Percentiles rank a stretch among this genome's conserved stretches.
These are phyloP conservation scores for Nomada lathburiana DNA, from an alignment of 2,888 invertebrate species.

Conservation along the genomic window DNA sequence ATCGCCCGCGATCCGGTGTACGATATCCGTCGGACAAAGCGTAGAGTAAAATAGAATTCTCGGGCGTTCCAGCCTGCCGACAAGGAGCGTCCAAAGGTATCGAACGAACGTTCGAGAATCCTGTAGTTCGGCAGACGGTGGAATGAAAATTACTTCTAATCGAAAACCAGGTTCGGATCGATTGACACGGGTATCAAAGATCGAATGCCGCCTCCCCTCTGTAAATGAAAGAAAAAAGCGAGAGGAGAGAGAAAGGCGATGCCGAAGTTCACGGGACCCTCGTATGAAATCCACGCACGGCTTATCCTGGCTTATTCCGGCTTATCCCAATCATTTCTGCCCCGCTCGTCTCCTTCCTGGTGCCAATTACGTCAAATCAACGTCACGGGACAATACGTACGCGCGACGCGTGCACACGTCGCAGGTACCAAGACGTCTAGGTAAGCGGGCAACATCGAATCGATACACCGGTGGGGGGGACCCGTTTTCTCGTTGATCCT, in stretches of 20 bases:
- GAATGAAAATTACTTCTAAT: neutral
- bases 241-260: neutral
- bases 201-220: neutral
- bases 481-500: conserved; percentile 46
- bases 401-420: conserved; percentile 46
- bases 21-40: too few relatives aligned
- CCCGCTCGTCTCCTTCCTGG: conserved; percentile 80
- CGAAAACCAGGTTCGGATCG: neutral
- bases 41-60: too few relatives aligned
- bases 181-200: conserved; percentile 2
- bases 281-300: conserved; percentile 75
- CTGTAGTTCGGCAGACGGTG: too few relatives aligned
- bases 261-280: conserved; percentile 55
- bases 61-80: too few relatives aligned
- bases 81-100: too few relatives aligned
- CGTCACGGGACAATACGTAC: conserved; percentile 80
- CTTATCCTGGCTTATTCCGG: conserved; percentile 83
- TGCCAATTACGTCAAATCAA: conserved; percentile 84
- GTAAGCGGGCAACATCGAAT: conserved; percentile 36
- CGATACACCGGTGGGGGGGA: conserved; percentile 20
- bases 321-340: conserved; percentile 84
- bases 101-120: neutral
- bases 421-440: conserved; percentile 60
- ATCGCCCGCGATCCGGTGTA: too few relatives aligned
- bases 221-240: neutral